A percentile compares a stretch with the other conserved stretches of the same genome.
These are phyloP conservation scores for Psilopogon haemacephalus DNA, from an alignment of 2,113 vertebrate genomes.

Conservation along the genomic window DNA sequence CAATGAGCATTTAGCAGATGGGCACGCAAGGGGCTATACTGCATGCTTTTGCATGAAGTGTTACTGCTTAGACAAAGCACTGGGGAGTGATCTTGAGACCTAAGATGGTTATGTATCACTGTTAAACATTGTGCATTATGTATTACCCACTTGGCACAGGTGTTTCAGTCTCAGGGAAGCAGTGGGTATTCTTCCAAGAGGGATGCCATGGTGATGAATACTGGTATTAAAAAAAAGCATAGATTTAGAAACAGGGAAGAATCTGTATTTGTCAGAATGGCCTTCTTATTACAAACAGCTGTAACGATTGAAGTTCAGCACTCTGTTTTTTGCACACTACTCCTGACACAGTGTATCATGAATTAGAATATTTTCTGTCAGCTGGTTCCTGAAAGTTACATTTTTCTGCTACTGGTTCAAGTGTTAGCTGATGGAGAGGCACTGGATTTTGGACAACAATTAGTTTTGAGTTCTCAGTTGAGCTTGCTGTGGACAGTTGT, in stretches of 20 bases:
- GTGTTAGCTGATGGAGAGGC: background rate
- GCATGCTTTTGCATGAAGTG: conserved; percentile 80
- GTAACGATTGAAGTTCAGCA: background rate
- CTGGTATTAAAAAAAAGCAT: background rate
- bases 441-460: background rate
- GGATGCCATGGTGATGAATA: accelerated
- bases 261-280: background rate
- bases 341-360: background rate
- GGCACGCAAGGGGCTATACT: conserved; percentile 63
- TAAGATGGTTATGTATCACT: conserved; percentile 51
- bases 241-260: background rate
- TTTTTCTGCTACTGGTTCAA: background rate
- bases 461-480: background rate
- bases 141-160: conserved; percentile 32
- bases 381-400: background rate
- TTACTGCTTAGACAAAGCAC: conserved; percentile 72
- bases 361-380: background rate
- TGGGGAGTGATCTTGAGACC: conserved; percentile 61
- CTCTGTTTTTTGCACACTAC: background rate
- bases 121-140: conserved; percentile 41
- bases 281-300: background rate
- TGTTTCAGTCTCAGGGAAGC: conserved; percentile 12
- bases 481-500: background rate
- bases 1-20: conserved; percentile 67
- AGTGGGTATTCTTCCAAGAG: background rate